Evolutionary conservation across 2,888 invertebrate species (phyloP).

Genomic region (Chironomus riparius): DNA sequence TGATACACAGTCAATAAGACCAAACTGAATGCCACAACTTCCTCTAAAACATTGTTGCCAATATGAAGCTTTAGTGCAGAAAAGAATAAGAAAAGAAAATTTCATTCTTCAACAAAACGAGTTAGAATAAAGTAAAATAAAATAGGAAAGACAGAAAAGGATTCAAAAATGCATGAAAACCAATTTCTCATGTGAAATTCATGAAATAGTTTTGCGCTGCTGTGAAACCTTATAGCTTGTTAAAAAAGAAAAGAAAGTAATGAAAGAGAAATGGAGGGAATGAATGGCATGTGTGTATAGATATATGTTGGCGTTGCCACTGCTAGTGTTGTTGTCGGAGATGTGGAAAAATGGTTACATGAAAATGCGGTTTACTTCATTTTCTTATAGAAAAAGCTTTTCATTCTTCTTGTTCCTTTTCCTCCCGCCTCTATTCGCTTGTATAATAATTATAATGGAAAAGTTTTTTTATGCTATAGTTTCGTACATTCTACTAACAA

Average conservation of each 20-base stretch:
- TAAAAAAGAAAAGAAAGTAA: not conserved
- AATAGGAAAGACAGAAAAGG: not conserved
- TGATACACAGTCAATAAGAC: too few relatives aligned
- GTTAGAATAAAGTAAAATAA: not conserved
- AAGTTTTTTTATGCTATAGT: slow-evolving; percentile 6
- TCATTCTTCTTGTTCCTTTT: not conserved
- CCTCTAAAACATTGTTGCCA: too few relatives aligned
- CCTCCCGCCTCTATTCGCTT: not conserved
- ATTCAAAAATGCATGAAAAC: slow-evolving; percentile 21
- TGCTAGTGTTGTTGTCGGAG: not conserved
- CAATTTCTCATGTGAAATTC: slow-evolving; percentile 24
- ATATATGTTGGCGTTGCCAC: too few relatives aligned
- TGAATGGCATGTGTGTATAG: not conserved
- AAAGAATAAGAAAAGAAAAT: not conserved
- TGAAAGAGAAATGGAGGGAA: not conserved
- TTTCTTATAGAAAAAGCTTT: not conserved
- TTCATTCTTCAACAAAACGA: not conserved
- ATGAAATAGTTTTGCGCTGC: slow-evolving; percentile 17
- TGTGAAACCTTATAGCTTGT: slow-evolving; percentile 3
- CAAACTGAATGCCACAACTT: not conserved
- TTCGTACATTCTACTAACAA: not conserved
- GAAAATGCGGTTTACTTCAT: not conserved
- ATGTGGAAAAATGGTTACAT: not conserved
- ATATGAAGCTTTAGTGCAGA: too few relatives aligned
- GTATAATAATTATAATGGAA: slow-evolving; percentile 19